Conservation (phyloP, 1,140 invertebrate species). For the Fopius arisanus region DNA sequence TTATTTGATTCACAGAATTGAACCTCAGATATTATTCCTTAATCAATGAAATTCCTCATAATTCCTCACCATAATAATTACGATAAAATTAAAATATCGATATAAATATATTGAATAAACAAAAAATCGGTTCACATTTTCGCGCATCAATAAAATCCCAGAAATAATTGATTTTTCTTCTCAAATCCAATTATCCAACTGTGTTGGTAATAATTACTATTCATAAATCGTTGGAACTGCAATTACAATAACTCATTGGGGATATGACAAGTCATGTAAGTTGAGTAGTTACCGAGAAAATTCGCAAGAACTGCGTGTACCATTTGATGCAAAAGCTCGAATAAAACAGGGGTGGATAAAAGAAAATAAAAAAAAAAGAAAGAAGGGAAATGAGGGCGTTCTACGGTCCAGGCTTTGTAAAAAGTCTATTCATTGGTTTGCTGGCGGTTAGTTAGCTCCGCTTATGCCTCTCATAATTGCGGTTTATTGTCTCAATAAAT, state of each 20-base stretch:
- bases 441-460: slow-evolving; percentile 43
- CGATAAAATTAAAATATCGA: too few relatives aligned
- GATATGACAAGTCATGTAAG: not conserved
- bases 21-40: too few relatives aligned
- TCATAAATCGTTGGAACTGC: not conserved
- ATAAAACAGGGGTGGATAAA: not conserved
- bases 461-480: slow-evolving; percentile 52
- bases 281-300: not conserved
- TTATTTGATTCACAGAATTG: too few relatives aligned
- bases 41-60: too few relatives aligned
- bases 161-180: not conserved
- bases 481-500: slow-evolving; percentile 61
- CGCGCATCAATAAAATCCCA: not conserved
- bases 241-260: not conserved
- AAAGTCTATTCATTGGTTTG: slow-evolving; percentile 18
- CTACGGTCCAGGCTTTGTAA: not conserved
- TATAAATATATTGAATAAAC: too few relatives aligned
- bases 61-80: too few relatives aligned
- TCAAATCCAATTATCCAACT: not conserved
- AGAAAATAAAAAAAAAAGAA: too few relatives aligned
- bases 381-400: not conserved
- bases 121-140: too few relatives aligned
- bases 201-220: not conserved
- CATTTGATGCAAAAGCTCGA: not conserved
- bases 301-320: not conserved